Conservation (phyloP, 2,888 invertebrate species). For the Oscheius sp. region DNA sequence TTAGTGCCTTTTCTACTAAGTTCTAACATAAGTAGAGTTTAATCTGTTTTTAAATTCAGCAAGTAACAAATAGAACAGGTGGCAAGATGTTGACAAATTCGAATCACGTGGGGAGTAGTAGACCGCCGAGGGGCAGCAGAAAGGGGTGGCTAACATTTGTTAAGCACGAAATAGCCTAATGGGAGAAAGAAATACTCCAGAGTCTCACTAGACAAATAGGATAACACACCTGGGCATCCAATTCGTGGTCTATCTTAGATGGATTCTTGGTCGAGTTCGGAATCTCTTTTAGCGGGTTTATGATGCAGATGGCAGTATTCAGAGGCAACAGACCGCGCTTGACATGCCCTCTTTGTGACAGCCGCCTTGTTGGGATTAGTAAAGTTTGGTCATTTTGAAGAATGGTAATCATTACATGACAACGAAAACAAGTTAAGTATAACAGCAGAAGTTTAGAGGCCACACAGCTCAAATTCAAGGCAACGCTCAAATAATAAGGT, state of each 20-base stretch:
- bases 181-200: background rate
- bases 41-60: background rate
- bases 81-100: constrained; percentile 7
- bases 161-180: background rate
- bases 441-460: constrained; percentile 12
- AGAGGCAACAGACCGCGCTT: constrained; percentile 15
- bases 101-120: constrained; percentile 21
- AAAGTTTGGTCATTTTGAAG: constrained; percentile 1
- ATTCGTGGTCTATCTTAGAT: background rate
- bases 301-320: constrained; percentile 22
- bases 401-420: background rate
- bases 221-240: constrained; percentile 7
- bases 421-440: background rate
- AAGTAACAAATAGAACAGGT: constrained; percentile 18
- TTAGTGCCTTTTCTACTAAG: background rate
- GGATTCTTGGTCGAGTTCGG: background rate
- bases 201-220: background rate
- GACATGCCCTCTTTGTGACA: constrained; percentile 18
- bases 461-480: constrained; percentile 23
- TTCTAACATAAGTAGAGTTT: background rate
- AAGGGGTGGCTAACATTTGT: background rate
- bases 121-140: background rate
- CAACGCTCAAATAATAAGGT: constrained; percentile 23
- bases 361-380: background rate
- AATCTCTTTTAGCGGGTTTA: background rate